These are phyloP conservation scores for Rhopilema esculentum DNA, from an alignment of 30 jellyfish, hydroid and myxozoan species.

Conservation along the genomic window DNA sequence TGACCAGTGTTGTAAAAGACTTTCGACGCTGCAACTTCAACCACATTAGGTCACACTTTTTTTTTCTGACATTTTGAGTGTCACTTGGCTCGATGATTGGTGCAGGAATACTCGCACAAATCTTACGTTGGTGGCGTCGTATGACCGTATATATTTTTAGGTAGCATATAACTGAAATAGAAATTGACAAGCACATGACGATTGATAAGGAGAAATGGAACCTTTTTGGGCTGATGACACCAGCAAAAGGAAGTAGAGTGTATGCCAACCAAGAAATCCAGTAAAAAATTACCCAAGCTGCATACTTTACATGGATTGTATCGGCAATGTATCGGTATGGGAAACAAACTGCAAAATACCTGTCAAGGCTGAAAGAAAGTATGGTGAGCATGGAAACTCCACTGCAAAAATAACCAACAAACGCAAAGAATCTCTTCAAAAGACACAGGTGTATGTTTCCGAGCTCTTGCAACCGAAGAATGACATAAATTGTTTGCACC, in stretches of 20 bases:
- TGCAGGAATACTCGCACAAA: background rate
- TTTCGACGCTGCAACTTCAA: background rate
- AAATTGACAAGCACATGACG: constrained; percentile 5
- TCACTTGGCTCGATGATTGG: background rate
- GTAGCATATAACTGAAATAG: constrained; percentile 18
- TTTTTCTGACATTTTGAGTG: background rate
- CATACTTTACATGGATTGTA: background rate
- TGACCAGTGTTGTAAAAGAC: constrained; percentile 9
- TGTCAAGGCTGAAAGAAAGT: constrained; percentile 21
- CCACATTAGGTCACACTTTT: background rate
- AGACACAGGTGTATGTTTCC: constrained; percentile 7
- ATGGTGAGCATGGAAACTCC: constrained; percentile 46
- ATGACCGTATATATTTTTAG: constrained; percentile 5
- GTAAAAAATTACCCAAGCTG: background rate
- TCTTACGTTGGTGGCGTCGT: background rate
- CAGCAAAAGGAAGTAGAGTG: constrained; percentile 20
- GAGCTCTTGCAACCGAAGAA: constrained; percentile 26
- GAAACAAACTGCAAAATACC: constrained; percentile 23
- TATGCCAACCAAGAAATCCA: constrained; percentile 36
- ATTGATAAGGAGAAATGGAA: constrained; percentile 17
- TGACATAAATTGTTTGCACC: constrained; percentile 25
- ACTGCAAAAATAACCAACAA: constrained; percentile 15
- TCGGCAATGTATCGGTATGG: constrained; percentile 40
- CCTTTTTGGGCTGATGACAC: background rate
- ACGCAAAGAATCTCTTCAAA: constrained; percentile 12